Evolutionary conservation across 2,888 invertebrate species (phyloP), one percentile per base, ranked within the genome.

Genomic region (Lochmaea capreae): DNA sequence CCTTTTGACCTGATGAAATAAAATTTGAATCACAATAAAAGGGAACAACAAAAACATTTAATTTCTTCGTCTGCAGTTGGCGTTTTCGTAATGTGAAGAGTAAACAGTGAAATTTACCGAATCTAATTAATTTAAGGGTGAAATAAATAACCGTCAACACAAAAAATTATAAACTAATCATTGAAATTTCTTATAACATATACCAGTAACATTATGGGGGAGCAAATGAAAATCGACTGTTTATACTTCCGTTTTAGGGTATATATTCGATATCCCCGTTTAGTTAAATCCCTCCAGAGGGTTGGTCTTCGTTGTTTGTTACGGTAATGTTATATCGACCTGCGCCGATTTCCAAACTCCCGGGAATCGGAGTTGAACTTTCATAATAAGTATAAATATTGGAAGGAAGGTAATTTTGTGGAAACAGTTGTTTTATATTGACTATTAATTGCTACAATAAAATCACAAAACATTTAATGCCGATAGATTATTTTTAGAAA

Each of bases 251-350:
- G 71, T 46, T 75, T 77, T 79, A 79, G 67, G 66, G 79, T 52
- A 58, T 75, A 76, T 74, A 78, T 79, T 78, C 76, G 76, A 78
- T 76, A 72, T 77, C 75, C 65, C 43, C 59, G 67, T 75, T 67
- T 49, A n/a, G 68, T 18, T 67, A 74, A 76, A 77, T 74, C 74
- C 78, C 76, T 76, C 81, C 81, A 80, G 82, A 82, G 83, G 85
- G 85, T 82, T 82, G 84, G 82, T 82, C 84, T 80, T 80, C 54
- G 65, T 65, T 71, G 42, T 79, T 79, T 81, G 81, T 83, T 81
- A 84, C 80, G 82, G 83, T 82, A 82, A 82, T 84, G 82, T 79
- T 81, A 81, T 85, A 85, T 85, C 85, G 86, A 85, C 85, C 86
- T 85, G 85, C 85, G 85, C 84, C 75, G 76, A 75, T 77, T 11